These are phyloP conservation scores for Anarsia innoxiella DNA, from an alignment of 2,888 invertebrate species.

Conservation along the genomic window DNA sequence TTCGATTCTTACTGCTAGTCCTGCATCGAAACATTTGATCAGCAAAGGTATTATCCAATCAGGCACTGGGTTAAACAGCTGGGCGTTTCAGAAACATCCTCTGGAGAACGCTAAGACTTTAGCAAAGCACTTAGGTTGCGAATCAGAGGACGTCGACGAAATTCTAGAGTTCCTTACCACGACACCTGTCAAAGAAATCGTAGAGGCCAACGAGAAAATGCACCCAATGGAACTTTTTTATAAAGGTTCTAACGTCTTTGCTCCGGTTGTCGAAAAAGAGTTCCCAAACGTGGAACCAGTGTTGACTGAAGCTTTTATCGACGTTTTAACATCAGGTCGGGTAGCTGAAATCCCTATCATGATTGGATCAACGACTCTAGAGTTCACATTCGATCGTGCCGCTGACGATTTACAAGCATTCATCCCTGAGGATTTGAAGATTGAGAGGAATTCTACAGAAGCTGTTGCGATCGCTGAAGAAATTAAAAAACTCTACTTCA, in stretches of 20 bases:
- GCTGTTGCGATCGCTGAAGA: constrained; percentile 39
- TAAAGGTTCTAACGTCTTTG: constrained; percentile 25
- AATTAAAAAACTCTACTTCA: constrained; percentile 49
- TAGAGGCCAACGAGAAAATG: constrained; percentile 38
- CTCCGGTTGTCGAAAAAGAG: constrained; percentile 52
- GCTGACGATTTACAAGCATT: constrained; percentile 45
- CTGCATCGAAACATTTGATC: constrained; percentile 46
- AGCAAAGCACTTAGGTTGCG: constrained; percentile 46
- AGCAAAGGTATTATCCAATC: constrained; percentile 59
- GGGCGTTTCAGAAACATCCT: constrained; percentile 43
- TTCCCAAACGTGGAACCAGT: constrained; percentile 52
- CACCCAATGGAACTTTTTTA: constrained; percentile 19
- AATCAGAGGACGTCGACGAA: constrained; percentile 45
- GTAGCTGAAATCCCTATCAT: constrained; percentile 51
- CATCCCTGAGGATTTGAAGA: constrained; percentile 47
- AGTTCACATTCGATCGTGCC: constrained; percentile 33
- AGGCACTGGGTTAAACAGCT: constrained; percentile 38
- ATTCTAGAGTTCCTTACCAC: constrained; percentile 51
- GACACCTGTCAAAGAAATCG: constrained; percentile 49
- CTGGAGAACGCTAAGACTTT: constrained; percentile 45
- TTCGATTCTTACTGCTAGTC: constrained; percentile 51
- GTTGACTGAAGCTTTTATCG: constrained; percentile 47
- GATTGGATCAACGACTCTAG: constrained; percentile 50
- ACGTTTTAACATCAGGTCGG: constrained; percentile 52
- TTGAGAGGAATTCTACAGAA: constrained; percentile 43